These are phyloP conservation scores for Crotalus helleri DNA, from an alignment of 2,113 vertebrate genomes.

Conservation along the genomic window DNA sequence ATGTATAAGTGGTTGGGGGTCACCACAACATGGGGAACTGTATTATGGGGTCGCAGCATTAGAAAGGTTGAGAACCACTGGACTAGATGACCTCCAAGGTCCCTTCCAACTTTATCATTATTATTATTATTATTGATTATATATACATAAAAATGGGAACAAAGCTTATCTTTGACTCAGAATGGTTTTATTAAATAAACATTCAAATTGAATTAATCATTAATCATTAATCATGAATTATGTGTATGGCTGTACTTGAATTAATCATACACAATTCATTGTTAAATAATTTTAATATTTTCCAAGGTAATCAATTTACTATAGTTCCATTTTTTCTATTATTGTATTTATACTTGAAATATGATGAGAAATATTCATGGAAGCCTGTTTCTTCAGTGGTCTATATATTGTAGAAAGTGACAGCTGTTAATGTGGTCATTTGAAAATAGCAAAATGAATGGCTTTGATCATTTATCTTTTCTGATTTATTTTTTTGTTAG, in stretches of 20 bases:
- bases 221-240: background rate
- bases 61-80: no score
- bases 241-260: background rate
- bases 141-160: background rate
- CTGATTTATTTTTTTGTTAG: background rate
- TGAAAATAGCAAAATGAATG: background rate
- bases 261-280: background rate
- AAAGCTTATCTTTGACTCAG: background rate
- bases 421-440: background rate
- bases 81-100: no score
- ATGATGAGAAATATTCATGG: background rate
- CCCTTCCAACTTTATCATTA: no score
- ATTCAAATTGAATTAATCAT: background rate
- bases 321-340: background rate
- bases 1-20: no score
- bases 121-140: background rate
- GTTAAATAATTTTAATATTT: background rate
- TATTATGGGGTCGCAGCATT: no score
- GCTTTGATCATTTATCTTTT: background rate
- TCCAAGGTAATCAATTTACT: background rate
- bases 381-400: background rate
- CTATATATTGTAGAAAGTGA: background rate
- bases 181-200: background rate
- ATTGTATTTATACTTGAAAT: background rate
- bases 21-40: no score